Evolutionary conservation across 92 coral and sea anemone species (phyloP), one percentile per base, ranked within the genome.

Genomic region (Porites evermanni): DNA sequence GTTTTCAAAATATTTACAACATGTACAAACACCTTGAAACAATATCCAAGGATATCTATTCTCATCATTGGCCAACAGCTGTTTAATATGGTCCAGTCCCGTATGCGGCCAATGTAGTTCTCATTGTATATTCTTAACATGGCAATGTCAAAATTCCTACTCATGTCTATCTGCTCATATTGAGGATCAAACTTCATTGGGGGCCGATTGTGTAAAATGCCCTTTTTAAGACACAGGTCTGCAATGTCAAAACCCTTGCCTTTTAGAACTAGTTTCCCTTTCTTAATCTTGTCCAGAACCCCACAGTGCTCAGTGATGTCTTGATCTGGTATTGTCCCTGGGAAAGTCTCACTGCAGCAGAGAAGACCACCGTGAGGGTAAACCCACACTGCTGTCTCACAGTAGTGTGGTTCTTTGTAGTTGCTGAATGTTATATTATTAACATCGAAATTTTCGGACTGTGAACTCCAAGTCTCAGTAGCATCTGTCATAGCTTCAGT

Each of bases 81-180:
- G 18, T 82, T 88, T 14, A 88, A 69, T 59, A 83, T 88, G 2
- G 56, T 53, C 92, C 92, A 83, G 56, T 82, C 91, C 47, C 91
- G 76, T 17, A 82, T 24, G 14, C 88, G n/a, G 21, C 92, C 92
- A 59, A 83, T 89, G 29, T 66, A 89, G 67, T 84, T 83, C 19
- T 89, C 88, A 21, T 19, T 89, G 60, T 89, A 78, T 5, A 89
- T 89, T 24, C 85, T 77, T 20, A 89, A 63, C 14, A 85, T 89
- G 11, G 92, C 92, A 44, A 83, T 77, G 72, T 88, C 84, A 77
- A 88, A 88, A 82, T 83, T 88, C 16, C 19, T 83, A 11, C 38
- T 77, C 54, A 82, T 82, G 53, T 80, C 84, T 29, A 75, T 18
- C 16, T 64, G 74, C 29, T 80, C 76, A 52, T 80, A 80, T 80